These are phyloP conservation scores for Patiria miniata DNA, from an alignment of 35 echinoderm and acorn worm genomes.

Conservation along the genomic window DNA sequence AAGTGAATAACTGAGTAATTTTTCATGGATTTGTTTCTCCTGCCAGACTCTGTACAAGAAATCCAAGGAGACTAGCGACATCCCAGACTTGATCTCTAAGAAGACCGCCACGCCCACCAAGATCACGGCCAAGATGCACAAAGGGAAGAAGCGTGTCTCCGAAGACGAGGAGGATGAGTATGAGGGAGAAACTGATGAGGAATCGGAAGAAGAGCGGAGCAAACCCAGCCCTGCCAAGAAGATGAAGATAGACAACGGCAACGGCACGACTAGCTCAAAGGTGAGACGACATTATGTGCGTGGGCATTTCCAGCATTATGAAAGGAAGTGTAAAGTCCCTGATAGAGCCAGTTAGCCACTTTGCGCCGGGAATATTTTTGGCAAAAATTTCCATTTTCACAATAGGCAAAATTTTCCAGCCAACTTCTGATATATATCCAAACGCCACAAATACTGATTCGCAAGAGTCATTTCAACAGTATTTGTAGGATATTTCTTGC, in stretches of 20 bases:
- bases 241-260: slow-evolving; percentile 39
- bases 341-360: no score
- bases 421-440: no score
- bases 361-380: no score
- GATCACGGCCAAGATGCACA: slow-evolving; percentile 41
- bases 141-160: not conserved
- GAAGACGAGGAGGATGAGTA: slow-evolving; percentile 26
- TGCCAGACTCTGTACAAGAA: slow-evolving; percentile 72
- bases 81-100: slow-evolving; percentile 27
- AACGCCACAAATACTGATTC: no score
- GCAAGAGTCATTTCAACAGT: no score
- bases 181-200: not conserved
- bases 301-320: no score
- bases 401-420: no score
- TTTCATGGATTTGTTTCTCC: no score
- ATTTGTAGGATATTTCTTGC: no score
- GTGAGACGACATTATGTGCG: not conserved
- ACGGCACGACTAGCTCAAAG: slow-evolving; percentile 7
- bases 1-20: no score
- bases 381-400: no score
- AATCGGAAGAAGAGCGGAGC: not conserved
- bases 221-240: slow-evolving; percentile 65
- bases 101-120: slow-evolving; percentile 27
- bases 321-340: no score
- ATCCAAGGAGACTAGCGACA: slow-evolving; percentile 82